Evolutionary conservation across 37 sponge, comb jelly and placozoan genomes (phyloP).

Genomic region (Mnemiopsis leidyi): DNA sequence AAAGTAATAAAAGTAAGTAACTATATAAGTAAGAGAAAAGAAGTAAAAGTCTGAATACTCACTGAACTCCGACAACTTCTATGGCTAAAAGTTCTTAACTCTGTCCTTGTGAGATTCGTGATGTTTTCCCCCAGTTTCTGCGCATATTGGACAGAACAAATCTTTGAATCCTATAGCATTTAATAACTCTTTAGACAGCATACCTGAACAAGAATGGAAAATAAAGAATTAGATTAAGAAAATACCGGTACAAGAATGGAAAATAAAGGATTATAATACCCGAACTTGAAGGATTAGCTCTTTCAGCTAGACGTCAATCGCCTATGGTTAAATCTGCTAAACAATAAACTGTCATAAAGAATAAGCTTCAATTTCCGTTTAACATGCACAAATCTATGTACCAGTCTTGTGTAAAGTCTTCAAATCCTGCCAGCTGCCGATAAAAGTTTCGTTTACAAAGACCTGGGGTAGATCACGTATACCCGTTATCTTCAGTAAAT

Average conservation of each 20-base stretch:
- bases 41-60: neutral
- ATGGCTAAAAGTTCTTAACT: neutral
- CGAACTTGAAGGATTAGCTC: too few relatives aligned
- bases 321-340: too few relatives aligned
- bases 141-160: conserved; percentile 11
- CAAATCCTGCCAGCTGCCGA: conserved; percentile 21
- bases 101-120: neutral
- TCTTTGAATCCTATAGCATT: neutral
- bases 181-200: conserved; percentile 11
- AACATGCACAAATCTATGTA: too few relatives aligned
- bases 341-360: too few relatives aligned
- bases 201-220: neutral
- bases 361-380: too few relatives aligned
- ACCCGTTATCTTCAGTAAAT: neutral
- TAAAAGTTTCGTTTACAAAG: conserved; percentile 24
- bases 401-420: conserved; percentile 17
- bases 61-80: neutral
- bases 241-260: too few relatives aligned
- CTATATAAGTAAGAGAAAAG: too few relatives aligned
- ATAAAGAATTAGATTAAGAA: too few relatives aligned
- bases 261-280: too few relatives aligned
- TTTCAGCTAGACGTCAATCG: too few relatives aligned
- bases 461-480: conserved; percentile 12
- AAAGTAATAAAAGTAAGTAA: too few relatives aligned
- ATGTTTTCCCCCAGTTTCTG: neutral